Evolutionary conservation across 2,797 vertebrate genomes (phyloP).

Genomic region (Merluccius polli): DNA sequence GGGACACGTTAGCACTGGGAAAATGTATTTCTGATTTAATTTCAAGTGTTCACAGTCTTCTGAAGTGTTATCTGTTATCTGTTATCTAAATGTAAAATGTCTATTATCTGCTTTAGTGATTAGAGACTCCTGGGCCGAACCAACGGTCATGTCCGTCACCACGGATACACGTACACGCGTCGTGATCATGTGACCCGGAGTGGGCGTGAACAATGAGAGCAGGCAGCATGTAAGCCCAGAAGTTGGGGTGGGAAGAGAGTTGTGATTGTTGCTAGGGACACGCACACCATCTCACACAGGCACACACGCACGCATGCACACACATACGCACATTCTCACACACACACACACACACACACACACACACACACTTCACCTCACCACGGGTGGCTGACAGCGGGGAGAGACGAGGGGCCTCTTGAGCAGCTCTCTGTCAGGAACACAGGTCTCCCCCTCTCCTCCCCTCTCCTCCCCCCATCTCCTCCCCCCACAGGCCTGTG

Average conservation of each 20-base stretch:
- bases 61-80: neutral
- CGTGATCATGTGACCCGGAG: slow-evolving; percentile 53
- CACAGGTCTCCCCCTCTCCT: slow-evolving; percentile 29
- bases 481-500: too few relatives aligned
- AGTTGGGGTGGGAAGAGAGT: slow-evolving; percentile 30
- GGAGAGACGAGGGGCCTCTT: slow-evolving; percentile 63
- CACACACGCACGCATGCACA: neutral
- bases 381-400: slow-evolving; percentile 48
- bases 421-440: slow-evolving; percentile 53
- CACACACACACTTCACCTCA: slow-evolving; percentile 45
- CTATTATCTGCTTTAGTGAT: neutral
- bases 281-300: slow-evolving; percentile 43
- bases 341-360: too few relatives aligned
- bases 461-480: too few relatives aligned
- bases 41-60: too few relatives aligned
- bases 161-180: neutral
- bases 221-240: slow-evolving; percentile 49
- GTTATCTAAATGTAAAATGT: neutral
- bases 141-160: slow-evolving; percentile 39
- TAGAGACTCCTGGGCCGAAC: slow-evolving; percentile 17
- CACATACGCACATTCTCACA: too few relatives aligned
- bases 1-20: too few relatives aligned
- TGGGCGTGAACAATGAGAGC: slow-evolving; percentile 55
- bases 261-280: slow-evolving; percentile 54
- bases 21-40: too few relatives aligned